A percentile compares a stretch with the other conserved stretches of the same genome.
These are phyloP conservation scores for Stenoptilia bipunctidactyla DNA, from an alignment of 2,888 invertebrate genomes.

Conservation along the genomic window DNA sequence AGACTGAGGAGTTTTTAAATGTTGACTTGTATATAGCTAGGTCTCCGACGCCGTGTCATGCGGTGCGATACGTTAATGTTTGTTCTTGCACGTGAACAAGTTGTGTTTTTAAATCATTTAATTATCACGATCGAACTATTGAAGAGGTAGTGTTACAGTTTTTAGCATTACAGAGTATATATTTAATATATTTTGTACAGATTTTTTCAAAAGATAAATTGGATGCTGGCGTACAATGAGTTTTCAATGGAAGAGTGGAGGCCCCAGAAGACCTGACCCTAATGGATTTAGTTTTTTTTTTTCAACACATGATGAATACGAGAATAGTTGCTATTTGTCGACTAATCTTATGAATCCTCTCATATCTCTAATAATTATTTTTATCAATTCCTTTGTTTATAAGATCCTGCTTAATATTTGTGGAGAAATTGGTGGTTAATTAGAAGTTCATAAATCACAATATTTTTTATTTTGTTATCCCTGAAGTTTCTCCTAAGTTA, in stretches of 20 bases:
- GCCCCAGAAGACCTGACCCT: slow-evolving; percentile 49
- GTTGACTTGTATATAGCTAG: slow-evolving; percentile 66
- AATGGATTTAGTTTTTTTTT: slow-evolving; percentile 46
- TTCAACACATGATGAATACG: slow-evolving; percentile 28
- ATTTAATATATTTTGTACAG: slow-evolving; percentile 73
- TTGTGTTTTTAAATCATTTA: slow-evolving; percentile 71
- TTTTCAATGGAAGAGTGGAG: slow-evolving; percentile 65
- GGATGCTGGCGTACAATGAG: slow-evolving; percentile 69
- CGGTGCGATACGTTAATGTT: slow-evolving; percentile 53
- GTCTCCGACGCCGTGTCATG: slow-evolving; percentile 32
- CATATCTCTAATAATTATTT: slow-evolving; percentile 31
- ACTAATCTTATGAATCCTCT: slow-evolving; percentile 26
- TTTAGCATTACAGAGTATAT: slow-evolving; percentile 72
- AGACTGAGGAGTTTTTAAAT: slow-evolving; percentile 56
- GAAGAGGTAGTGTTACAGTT: slow-evolving; percentile 70
- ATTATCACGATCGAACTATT: slow-evolving; percentile 68
- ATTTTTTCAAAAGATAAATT: slow-evolving; percentile 73
- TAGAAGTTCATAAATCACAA: slow-evolving; percentile 64
- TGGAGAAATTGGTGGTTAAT: slow-evolving; percentile 67
- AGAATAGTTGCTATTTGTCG: slow-evolving; percentile 29
- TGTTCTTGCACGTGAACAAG: slow-evolving; percentile 65
- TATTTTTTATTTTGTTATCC: slow-evolving; percentile 70
- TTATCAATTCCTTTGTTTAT: slow-evolving; percentile 68
- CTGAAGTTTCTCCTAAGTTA: slow-evolving; percentile 30
- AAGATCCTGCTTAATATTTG: slow-evolving; percentile 57